These are phyloP conservation scores for Bellardia pandia DNA, from an alignment of 2,888 invertebrate species.

Conservation along the genomic window DNA sequence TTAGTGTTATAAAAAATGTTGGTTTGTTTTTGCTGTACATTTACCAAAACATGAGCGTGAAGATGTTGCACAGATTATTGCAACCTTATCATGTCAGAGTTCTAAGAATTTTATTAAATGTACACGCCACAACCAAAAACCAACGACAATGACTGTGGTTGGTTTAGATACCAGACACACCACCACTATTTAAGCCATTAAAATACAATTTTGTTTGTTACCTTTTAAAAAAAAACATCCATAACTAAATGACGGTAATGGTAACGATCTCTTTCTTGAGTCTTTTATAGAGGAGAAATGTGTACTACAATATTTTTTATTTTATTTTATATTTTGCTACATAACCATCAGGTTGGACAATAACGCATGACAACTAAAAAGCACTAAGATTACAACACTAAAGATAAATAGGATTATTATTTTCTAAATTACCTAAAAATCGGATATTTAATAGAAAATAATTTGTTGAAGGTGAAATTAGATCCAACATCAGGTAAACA, in stretches of 20 bases:
- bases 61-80: constrained; percentile 65
- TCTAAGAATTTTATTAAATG: constrained; percentile 63
- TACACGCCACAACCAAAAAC: constrained; percentile 5
- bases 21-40: constrained; percentile 13
- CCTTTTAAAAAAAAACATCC: constrained; percentile 24
- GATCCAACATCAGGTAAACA: no score
- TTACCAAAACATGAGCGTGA: constrained; percentile 60
- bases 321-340: no score
- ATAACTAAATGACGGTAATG: constrained; percentile 19
- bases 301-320: no score
- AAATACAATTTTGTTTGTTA: constrained; percentile 25
- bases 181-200: constrained; percentile 7
- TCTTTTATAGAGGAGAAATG: background rate
- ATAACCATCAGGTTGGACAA: constrained; percentile 21
- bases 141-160: constrained; percentile 16
- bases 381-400: no score
- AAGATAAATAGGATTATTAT: no score
- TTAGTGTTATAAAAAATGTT: background rate
- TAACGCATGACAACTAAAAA: background rate
- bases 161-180: constrained; percentile 6
- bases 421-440: no score
- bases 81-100: constrained; percentile 60
- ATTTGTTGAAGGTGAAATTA: no score
- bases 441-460: no score
- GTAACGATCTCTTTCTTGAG: background rate